A percentile compares a stretch with the other conserved stretches of the same genome.
These are phyloP conservation scores for Lycophotia porphyrea DNA, from an alignment of 2,888 invertebrate species.

Conservation along the genomic window DNA sequence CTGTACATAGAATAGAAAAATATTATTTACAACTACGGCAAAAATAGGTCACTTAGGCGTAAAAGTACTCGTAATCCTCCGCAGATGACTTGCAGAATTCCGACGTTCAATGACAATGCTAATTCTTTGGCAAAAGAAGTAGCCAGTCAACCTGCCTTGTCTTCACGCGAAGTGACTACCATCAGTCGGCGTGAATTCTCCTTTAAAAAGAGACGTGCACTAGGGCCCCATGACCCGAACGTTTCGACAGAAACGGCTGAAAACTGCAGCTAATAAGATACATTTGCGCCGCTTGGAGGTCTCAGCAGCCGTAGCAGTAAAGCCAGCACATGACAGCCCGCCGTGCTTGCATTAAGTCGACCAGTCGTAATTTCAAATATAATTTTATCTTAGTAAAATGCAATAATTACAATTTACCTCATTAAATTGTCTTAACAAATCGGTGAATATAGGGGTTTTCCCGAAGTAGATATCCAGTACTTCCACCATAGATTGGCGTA, in stretches of 20 bases:
- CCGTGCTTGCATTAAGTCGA: neutral
- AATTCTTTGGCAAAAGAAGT: neutral
- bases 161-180: neutral
- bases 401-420: constrained; percentile 20
- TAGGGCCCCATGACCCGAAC: neutral
- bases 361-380: neutral
- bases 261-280: neutral
- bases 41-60: too few relatives aligned
- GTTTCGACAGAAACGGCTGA: neutral
- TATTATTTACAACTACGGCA: too few relatives aligned
- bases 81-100: too few relatives aligned
- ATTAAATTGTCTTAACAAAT: constrained; percentile 35
- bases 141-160: neutral
- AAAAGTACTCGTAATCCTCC: too few relatives aligned
- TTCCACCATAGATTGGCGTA: constrained; percentile 36
- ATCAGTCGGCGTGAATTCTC: neutral
- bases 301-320: neutral
- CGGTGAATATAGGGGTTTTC: constrained; percentile 20
- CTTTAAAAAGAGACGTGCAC: neutral
- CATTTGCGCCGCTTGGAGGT: neutral
- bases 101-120: neutral
- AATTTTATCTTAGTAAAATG: neutral
- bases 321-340: neutral
- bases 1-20: too few relatives aligned
- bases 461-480: constrained; percentile 40